phyloP scores from a whole-genome alignment of 2,797 vertebrate genomes.

The Artibeus lituratus region DNA sequence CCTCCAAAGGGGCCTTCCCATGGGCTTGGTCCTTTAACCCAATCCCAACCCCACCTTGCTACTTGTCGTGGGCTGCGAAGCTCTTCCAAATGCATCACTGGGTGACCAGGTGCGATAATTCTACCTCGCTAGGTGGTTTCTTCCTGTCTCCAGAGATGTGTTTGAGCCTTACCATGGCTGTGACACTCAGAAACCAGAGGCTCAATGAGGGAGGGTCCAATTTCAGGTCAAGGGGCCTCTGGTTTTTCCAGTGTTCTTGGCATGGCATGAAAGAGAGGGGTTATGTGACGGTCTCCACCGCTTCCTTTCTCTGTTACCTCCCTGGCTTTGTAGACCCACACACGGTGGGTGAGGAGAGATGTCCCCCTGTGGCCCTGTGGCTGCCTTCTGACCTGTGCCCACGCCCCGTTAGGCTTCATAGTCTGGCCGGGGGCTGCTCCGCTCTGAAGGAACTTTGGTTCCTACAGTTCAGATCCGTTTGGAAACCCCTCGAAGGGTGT shows the following conservation, averaged over 20 bases:
- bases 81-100: background rate
- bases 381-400: fast-evolving
- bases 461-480: background rate
- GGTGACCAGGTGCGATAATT: background rate
- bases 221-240: background rate
- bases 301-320: background rate
- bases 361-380: background rate
- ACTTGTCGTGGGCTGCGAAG: background rate
- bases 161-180: background rate
- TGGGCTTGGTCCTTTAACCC: too few relatives aligned
- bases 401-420: too few relatives aligned
- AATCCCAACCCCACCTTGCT: background rate
- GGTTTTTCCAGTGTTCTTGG: background rate
- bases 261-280: background rate
- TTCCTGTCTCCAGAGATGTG: background rate
- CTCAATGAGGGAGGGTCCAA: background rate
- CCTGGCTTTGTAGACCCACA: background rate
- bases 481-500: background rate
- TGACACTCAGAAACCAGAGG: background rate
- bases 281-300: background rate
- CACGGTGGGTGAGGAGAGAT: background rate
- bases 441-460: background rate
- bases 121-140: background rate
- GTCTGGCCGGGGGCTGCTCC: background rate
- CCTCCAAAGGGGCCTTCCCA: fast-evolving